Evolutionary conservation across 1,140 invertebrate genomes (phyloP).

Genomic region (Bombus impatiens): DNA sequence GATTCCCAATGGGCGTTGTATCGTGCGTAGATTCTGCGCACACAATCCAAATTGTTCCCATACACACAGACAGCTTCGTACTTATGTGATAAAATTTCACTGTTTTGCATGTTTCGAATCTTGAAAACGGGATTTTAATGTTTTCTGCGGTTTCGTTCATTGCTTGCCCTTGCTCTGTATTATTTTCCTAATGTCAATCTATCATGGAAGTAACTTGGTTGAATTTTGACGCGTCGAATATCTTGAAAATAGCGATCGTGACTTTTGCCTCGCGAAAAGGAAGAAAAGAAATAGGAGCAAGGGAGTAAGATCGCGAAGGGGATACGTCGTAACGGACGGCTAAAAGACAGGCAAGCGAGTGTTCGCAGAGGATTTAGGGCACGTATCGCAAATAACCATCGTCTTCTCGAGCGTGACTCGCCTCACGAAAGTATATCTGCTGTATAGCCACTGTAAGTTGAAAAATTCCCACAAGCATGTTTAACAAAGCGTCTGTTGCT

Average conservation of each 20-base stretch:
- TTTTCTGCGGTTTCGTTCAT: conserved; percentile 35
- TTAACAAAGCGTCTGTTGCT: conserved; percentile 65
- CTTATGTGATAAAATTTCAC: conserved; percentile 58
- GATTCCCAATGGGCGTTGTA: conserved; percentile 67
- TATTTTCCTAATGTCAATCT: conserved; percentile 25
- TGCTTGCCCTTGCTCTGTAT: conserved; percentile 36
- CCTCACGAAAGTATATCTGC: background rate
- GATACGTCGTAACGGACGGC: background rate
- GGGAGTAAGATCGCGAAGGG: background rate
- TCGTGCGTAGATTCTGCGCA: conserved; percentile 80
- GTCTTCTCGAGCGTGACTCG: background rate
- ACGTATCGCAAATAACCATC: background rate
- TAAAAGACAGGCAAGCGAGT: background rate
- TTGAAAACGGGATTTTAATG: background rate
- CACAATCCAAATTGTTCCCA: conserved; percentile 82
- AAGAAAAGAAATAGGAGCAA: background rate
- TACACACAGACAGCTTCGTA: conserved; percentile 61
- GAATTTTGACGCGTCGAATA: background rate
- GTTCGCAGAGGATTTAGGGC: background rate
- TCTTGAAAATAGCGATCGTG: background rate
- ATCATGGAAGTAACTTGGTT: background rate
- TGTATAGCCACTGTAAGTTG: background rate
- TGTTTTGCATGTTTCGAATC: background rate
- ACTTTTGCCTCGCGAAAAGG: background rate
- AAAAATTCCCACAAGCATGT: conserved; percentile 62